Evolutionary conservation across 1,140 invertebrate species (phyloP).

Genomic region (Nephotettix cincticeps): DNA sequence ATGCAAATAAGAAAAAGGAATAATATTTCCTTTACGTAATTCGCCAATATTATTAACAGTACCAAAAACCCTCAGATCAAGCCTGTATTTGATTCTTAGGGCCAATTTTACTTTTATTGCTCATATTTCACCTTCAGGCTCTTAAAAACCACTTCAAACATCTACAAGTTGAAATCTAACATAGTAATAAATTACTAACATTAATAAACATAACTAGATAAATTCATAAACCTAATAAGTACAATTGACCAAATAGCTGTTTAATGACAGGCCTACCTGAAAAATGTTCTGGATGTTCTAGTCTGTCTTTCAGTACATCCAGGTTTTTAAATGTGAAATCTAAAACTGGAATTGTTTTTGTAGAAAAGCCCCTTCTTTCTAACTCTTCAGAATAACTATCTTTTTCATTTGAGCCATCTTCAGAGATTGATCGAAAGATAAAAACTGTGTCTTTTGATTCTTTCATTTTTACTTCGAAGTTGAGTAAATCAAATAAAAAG

Average conservation of each 20-base stretch:
- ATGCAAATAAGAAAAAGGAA: no score
- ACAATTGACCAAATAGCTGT: neutral
- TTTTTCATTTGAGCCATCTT: neutral
- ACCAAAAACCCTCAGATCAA: no score
- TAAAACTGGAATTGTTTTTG: neutral
- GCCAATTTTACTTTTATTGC: no score
- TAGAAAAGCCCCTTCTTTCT: neutral
- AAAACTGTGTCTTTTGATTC: neutral
- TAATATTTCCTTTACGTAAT: no score
- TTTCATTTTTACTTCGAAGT: neutral
- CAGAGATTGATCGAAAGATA: neutral
- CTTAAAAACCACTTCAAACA: neutral
- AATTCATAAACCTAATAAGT: neutral
- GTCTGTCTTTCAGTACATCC: neutral
- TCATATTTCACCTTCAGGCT: no score
- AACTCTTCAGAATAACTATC: neutral
- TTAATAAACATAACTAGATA: neutral
- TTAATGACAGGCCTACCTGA: neutral
- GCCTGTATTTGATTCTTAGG: no score
- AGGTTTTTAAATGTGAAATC: constrained; percentile 5
- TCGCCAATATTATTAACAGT: no score
- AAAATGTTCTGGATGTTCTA: neutral
- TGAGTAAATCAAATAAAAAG: no score
- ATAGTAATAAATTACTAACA: neutral
- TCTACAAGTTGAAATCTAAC: neutral